Evolutionary conservation across 2,888 invertebrate species (phyloP), one percentile per base, ranked within the genome.

Genomic region (Sceliomorpha sp.): DNA sequence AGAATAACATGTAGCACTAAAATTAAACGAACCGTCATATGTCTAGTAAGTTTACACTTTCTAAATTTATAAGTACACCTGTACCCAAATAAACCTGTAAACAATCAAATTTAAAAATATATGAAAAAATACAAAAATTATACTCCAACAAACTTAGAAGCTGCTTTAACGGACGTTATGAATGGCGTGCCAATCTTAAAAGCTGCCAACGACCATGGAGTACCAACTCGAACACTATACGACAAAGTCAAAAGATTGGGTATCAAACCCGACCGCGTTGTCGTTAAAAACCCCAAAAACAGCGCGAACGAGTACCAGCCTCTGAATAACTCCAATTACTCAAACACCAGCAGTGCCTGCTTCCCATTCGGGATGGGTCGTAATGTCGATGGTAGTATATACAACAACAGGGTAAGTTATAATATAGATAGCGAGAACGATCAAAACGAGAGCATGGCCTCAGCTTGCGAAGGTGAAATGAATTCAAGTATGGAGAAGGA

Each of bases 161-260:
- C 10, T 4, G 44, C 44, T n/a, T 15, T 44, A 8, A 29, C 2
- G 9, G 44, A 44, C 6, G 44, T 44, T 1, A 5, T n/a, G n/a
- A 44, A 44, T n/a, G 44, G 44, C 13, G 31, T 44, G 9, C 44
- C 29, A 6, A 47, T 32, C 1, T 15, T 96, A 45, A 95, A 96
- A 89, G 96, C 96, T 0, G 95, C 96, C 1, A 91, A 95, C 50
- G 95, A 95, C 88, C 96, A 93, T 80, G 93, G 94, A 14, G 95
- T 97, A 34, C 96, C 96, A 1, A 96, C 96, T 29, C 92, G 96
- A 72, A 97, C 96, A 0, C 91, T 96, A 0, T 97, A 97, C 86
- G 96, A 96, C 88, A 96, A 96, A 89, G 96, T 96, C 20, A 96
- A 96, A 89, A 96, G 96, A 88, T 89, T 96, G 36, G 96, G 96